phyloP scores from a whole-genome alignment of 2,797 vertebrate genomes.

The Gobio occitaniae region DNA sequence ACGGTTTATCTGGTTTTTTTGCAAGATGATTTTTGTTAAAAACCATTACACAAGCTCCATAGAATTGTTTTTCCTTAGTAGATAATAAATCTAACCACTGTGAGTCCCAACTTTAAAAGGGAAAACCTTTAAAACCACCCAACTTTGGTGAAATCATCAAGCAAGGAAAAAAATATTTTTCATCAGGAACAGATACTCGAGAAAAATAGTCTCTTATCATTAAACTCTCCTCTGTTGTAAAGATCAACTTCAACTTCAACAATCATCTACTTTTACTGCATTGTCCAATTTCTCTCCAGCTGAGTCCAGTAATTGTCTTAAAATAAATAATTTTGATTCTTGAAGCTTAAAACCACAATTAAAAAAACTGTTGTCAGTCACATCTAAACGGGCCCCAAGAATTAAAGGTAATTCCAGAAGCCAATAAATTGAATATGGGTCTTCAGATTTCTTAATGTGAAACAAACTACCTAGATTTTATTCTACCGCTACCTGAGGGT shows the following conservation, averaged over 20 bases:
- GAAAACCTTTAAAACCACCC: background rate
- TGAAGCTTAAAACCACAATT: background rate
- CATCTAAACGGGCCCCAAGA: background rate
- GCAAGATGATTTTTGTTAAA: background rate
- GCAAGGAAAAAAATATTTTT: background rate
- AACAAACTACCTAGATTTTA: background rate
- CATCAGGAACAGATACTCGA: background rate
- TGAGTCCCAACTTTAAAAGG: background rate
- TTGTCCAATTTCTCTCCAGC: background rate
- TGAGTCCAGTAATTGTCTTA: background rate
- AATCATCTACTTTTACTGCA: too few species aligned
- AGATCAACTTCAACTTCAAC: background rate
- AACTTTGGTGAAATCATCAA: background rate
- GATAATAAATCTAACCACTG: background rate
- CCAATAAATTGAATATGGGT: background rate
- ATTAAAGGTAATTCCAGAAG: background rate
- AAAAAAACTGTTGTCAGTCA: background rate
- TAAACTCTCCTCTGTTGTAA: background rate
- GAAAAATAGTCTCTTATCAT: background rate
- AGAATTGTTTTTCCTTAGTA: background rate
- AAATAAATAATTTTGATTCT: background rate
- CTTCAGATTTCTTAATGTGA: rapidly evolving
- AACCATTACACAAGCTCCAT: background rate
- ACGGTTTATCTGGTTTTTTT: background rate
- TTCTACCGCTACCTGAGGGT: too few species aligned